These are phyloP conservation scores for Dusona sp. DNA, from an alignment of 2,888 invertebrate genomes.

Conservation along the genomic window DNA sequence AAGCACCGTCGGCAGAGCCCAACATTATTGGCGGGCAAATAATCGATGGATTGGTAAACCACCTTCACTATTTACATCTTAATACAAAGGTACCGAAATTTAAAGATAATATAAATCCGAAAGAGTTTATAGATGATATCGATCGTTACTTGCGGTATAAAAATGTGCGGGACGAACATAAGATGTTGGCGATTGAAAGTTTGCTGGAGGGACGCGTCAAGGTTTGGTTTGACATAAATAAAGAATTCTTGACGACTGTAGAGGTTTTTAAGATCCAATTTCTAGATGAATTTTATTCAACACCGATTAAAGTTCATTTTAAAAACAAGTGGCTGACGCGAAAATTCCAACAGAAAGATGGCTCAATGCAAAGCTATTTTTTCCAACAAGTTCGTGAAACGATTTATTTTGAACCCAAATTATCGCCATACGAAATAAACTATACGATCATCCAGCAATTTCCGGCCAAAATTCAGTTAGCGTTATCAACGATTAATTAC, in stretches of 20 bases:
- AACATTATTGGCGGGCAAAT: background rate
- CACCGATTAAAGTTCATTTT: constrained; percentile 40
- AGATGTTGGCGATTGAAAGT: background rate
- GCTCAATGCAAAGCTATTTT: constrained; percentile 55
- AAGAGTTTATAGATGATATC: background rate
- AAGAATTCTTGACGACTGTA: background rate
- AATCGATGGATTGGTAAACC: background rate
- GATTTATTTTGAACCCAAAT: constrained; percentile 33
- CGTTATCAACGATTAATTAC: constrained; percentile 30
- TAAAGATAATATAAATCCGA: background rate
- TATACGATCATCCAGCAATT: constrained; percentile 48
- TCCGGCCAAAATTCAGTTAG: background rate
- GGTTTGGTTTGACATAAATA: background rate
- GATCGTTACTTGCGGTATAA: background rate
- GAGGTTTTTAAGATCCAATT: background rate
- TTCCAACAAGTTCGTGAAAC: constrained; percentile 30
- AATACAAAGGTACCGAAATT: background rate
- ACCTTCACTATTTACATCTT: background rate
- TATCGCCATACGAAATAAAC: constrained; percentile 39
- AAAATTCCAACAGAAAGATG: constrained; percentile 41
- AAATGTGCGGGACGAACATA: background rate
- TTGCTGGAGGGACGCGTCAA: background rate
- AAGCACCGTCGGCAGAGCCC: background rate
- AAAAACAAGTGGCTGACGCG: constrained; percentile 43
- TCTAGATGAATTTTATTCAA: constrained; percentile 34